A percentile compares a stretch with the other conserved stretches of the same genome.
These are phyloP conservation scores for Marcusenius ussheri DNA, from an alignment of 2,113 vertebrate species.

Conservation along the genomic window DNA sequence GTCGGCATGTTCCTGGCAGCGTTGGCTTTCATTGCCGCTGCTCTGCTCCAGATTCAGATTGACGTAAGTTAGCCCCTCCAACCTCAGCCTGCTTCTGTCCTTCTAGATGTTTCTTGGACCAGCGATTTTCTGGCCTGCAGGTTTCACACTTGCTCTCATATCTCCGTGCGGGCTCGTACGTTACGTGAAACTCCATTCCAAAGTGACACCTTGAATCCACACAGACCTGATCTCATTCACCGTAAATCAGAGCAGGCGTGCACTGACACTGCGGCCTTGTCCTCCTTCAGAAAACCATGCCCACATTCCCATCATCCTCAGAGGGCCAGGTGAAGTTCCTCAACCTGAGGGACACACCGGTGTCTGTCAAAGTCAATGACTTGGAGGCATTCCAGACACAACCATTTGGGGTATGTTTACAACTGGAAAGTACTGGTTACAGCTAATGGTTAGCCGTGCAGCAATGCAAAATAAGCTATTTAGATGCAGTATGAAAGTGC, in stretches of 20 bases:
- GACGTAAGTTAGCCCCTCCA: conserved; percentile 70
- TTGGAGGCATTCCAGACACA: conserved; percentile 4
- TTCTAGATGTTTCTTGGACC: neutral
- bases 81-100: neutral
- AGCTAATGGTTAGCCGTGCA: neutral
- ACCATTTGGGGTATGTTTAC: conserved; percentile 42
- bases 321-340: conserved; percentile 74
- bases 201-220: neutral
- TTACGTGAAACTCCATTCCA: neutral
- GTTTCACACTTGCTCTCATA: neutral
- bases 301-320: conserved; percentile 63
- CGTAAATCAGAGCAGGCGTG: neutral
- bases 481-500: neutral
- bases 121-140: neutral
- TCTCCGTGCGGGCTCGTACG: neutral
- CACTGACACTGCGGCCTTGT: neutral
- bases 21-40: conserved; percentile 80
- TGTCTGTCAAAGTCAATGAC: conserved; percentile 36
- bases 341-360: conserved; percentile 55
- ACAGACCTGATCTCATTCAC: neutral
- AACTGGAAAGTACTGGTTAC: neutral
- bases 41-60: conserved; percentile 76
- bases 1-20: conserved; percentile 87
- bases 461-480: neutral
- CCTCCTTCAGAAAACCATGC: conserved; percentile 71